Evolutionary conservation across 92 coral and sea anemone species (phyloP).

Genomic region (Phenganax stokvisi): DNA sequence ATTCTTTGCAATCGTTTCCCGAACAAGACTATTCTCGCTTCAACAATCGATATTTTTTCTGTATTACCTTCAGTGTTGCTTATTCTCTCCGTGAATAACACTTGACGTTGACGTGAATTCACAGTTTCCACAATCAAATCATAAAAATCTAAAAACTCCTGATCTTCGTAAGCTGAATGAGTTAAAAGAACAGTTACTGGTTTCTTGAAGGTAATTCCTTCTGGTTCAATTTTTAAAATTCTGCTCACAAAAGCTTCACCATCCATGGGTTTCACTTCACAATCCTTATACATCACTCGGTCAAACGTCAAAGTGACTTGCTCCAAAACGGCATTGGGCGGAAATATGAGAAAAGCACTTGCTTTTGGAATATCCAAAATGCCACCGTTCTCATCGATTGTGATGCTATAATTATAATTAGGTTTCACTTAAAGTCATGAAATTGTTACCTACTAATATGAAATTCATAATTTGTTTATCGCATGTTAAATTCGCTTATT

Average conservation of each 20-base stretch:
- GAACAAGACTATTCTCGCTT: too few relatives aligned
- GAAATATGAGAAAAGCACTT: conserved; percentile 5
- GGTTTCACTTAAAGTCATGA: too few relatives aligned
- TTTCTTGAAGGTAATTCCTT: not conserved
- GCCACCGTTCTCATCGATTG: not conserved
- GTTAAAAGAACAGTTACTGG: not conserved
- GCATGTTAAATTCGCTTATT: too few relatives aligned
- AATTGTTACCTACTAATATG: too few relatives aligned
- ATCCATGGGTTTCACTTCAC: not conserved
- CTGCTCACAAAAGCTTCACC: conserved; percentile 1
- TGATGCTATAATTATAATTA: not conserved
- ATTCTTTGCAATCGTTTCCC: too few relatives aligned
- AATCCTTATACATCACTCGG: not conserved
- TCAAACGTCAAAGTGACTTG: not conserved
- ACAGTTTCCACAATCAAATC: not conserved
- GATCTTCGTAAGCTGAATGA: not conserved
- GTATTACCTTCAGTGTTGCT: too few relatives aligned
- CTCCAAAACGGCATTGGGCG: not conserved
- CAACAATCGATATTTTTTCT: too few relatives aligned
- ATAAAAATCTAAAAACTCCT: not conserved
- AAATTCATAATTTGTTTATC: too few relatives aligned
- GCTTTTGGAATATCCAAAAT: not conserved
- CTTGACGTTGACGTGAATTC: not conserved
- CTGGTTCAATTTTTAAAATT: not conserved
- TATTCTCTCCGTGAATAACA: not conserved